Evolutionary conservation across 2,113 vertebrate species (phyloP).

Genomic region (Clarias gariepinus): DNA sequence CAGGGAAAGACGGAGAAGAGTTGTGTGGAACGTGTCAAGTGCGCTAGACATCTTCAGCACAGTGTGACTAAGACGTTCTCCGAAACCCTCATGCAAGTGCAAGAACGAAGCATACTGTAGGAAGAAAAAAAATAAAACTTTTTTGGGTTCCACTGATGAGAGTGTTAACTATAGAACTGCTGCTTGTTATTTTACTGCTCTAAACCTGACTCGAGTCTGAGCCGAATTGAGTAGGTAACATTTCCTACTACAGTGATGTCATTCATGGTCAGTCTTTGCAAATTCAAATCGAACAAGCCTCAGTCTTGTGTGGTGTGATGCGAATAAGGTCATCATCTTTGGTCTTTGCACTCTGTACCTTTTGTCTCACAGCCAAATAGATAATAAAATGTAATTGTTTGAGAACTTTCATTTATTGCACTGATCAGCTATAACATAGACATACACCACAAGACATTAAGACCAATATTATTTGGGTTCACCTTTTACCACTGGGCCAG

Average conservation of each 20-base stretch:
- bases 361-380: background rate
- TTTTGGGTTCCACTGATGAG: background rate
- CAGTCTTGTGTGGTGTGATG: background rate
- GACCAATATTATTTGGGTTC: too few species aligned
- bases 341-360: background rate
- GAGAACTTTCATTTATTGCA: background rate
- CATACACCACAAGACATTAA: too few species aligned
- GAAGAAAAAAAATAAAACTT: background rate
- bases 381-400: background rate
- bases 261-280: background rate
- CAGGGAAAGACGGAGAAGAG: background rate
- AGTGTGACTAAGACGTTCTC: slow-evolving; percentile 43
- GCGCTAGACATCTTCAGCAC: slow-evolving; percentile 46
- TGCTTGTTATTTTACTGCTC: background rate
- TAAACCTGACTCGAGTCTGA: background rate
- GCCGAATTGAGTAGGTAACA: background rate
- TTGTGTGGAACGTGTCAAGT: slow-evolving; percentile 31
- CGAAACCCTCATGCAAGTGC: slow-evolving; percentile 1
- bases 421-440: too few species aligned
- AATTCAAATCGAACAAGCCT: slow-evolving; percentile 5
- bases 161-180: slow-evolving; percentile 8
- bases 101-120: background rate
- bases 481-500: too few species aligned
- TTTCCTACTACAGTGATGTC: background rate
- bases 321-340: background rate